phyloP scores from a whole-genome alignment of 1,140 invertebrate genomes.

The Cherax destructor region DNA sequence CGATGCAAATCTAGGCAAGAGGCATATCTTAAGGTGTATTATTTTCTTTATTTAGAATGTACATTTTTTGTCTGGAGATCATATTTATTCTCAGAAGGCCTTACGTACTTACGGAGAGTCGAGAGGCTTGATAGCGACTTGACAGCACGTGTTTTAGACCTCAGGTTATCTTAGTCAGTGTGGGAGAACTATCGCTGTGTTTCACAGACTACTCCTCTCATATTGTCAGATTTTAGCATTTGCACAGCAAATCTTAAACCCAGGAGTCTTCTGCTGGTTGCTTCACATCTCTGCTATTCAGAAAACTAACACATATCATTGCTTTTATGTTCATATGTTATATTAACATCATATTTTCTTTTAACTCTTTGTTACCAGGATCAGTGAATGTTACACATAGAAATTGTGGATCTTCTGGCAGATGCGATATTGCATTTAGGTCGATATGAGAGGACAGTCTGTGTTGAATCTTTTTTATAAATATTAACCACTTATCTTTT shows the following conservation, averaged over 20 bases:
- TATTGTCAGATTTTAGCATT: conserved; percentile 30
- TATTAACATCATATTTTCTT: not conserved
- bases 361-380: not conserved
- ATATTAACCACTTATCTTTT: conserved; percentile 28
- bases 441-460: conserved; percentile 51
- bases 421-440: conserved; percentile 31
- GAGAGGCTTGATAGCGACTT: conserved; percentile 1
- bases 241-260: conserved; percentile 21
- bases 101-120: conserved; percentile 47
- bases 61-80: conserved; percentile 42
- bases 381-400: not conserved
- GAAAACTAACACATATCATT: conserved; percentile 51
- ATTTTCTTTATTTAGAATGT: conserved; percentile 11
- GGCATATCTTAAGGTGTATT: conserved; percentile 7
- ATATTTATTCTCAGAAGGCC: conserved; percentile 47
- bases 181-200: conserved; percentile 44
- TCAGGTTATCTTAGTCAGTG: conserved; percentile 46
- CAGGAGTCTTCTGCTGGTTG: conserved; percentile 27
- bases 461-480: conserved; percentile 52
- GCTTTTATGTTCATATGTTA: conserved; percentile 27
- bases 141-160: conserved; percentile 39
- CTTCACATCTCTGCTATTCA: conserved; percentile 17
- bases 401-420: conserved; percentile 31
- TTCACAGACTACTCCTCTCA: conserved; percentile 28
- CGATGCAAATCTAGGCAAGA: conserved; percentile 29